These are phyloP conservation scores for Xestobium rufovillosum DNA, from an alignment of 2,888 invertebrate species.

Conservation along the genomic window DNA sequence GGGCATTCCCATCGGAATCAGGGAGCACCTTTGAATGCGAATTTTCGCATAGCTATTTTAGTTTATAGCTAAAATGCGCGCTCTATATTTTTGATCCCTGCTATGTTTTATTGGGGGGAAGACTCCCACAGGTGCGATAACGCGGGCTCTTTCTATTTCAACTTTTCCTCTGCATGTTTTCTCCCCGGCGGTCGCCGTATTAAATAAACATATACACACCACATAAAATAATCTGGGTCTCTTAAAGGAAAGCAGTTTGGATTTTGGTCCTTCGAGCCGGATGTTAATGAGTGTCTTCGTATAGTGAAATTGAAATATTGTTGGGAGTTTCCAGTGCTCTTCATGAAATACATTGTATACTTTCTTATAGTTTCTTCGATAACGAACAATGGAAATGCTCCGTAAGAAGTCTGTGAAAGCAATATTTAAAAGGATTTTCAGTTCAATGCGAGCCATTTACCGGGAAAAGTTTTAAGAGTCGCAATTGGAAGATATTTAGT, in stretches of 20 bases:
- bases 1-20: conserved; percentile 32
- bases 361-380: too few species aligned
- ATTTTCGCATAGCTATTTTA: conserved; percentile 36
- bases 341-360: too few species aligned
- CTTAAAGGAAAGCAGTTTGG: too few species aligned
- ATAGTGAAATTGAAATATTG: too few species aligned
- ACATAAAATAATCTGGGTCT: too few species aligned
- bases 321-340: too few species aligned
- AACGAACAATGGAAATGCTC: too few species aligned
- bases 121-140: conserved; percentile 38
- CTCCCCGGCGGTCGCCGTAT: not conserved
- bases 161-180: conserved; percentile 4
- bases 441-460: too few species aligned
- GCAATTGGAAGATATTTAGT: conserved; percentile 33
- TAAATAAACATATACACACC: conserved; percentile 1
- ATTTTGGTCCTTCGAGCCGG: too few species aligned
- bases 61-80: conserved; percentile 35
- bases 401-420: too few species aligned
- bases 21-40: conserved; percentile 33
- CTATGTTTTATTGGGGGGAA: conserved; percentile 38
- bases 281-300: too few species aligned
- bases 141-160: conserved; percentile 20
- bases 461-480: conserved; percentile 29
- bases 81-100: conserved; percentile 37
- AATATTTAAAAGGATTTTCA: too few species aligned